Evolutionary conservation across 2,797 vertebrate species (phyloP), one percentile per base, ranked within the genome.

Genomic region (Xenentodon cancila): DNA sequence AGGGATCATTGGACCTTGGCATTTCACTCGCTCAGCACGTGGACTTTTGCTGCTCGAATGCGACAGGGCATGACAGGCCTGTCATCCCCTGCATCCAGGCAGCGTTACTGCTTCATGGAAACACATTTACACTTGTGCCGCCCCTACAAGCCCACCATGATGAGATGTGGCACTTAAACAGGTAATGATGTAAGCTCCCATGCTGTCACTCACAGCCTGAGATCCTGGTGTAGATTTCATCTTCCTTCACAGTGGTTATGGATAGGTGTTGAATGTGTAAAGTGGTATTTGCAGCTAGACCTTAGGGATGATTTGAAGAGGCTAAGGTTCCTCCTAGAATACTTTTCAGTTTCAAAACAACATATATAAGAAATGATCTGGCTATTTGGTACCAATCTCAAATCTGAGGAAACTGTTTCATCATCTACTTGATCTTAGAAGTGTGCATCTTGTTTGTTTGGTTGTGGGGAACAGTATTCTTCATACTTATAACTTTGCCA

Each of bases 21-120:
- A 86, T 88, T 82, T 69, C 76, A 65, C 79, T 81, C 84, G 75
- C 63, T 88, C 88, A 78, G 78, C 86, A 84, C 84, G 65, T 19
- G 21, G 68, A 80, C 61, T 86, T 81, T 58, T 80, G 70, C 71
- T 9, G 37, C 56, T 75, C n/a, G 54, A 66, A 55, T 61, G 70
- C 77, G 71, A 81, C 75, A 59, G 84, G 64, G 63, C 69, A 82
- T 64, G 74, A 77, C 75, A 75, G 37, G 37, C 37, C 37, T 69
- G 54, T 63, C 59, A 42, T 64, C 64, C 64, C 22, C 54, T 71
- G 53, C 54, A 77, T 84, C 74, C 37, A 67, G 27, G 79, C 71
- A 73, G 74, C 11, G 52, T 82, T 68, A 77, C 75, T 3, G 19
- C 74, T 63, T 53, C 34, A 13, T 73, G 68, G 81, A 75, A 80